Evolutionary conservation across 2,113 vertebrate genomes (phyloP), one percentile per base, ranked within the genome.

Genomic region (Plecturocebus donacophilus): DNA sequence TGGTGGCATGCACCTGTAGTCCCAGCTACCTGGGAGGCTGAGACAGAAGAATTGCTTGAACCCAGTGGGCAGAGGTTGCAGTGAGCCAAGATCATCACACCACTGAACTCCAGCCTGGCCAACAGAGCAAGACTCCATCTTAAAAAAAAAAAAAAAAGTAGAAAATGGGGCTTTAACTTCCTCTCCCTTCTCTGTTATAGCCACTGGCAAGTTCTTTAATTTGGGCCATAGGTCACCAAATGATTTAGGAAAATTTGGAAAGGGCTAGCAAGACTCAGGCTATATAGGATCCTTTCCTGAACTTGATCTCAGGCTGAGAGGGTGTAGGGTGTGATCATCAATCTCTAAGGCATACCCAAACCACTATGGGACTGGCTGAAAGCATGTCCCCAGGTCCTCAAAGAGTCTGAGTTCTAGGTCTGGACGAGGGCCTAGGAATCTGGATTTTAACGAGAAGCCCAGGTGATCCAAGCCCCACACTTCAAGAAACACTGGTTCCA

Each of bases 101-200:
- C 61, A 64, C 27, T 64, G 61, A 5, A 64, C 61, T 64, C 61
- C 61, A 64, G 12, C 61, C 61, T 64, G 13, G 61, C 27, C 30
- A 30, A 64, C 5, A 64, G 27, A 64, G 61, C 30, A 52, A 52
- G 61, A 32, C 12, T 64, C 27, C 5, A 2, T 30, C 61, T 64
- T 30, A 42, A 58, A 58, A 32, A 64, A 64, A 61, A 61, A 30
- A 58, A 58, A 61, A 58, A 52, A 83, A 32, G 42, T 30, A 86
- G 42, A 30, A 94, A 96, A 81, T 10, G 56, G 87, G 87, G 81
- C 23, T 82, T 96, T 90, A 71, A 85, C 27, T 42, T 82, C 49
- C 49, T 81, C 25, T 61, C 64, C 47, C n/a, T 45, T 32, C 73
- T 90, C 84, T 92, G 35, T 38, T 23, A 40, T 5, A 87, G 76